Evolutionary conservation across 64 coral and sea anemone genomes (phyloP), one percentile per base, ranked within the genome.

Genomic region (Porites lutea): DNA sequence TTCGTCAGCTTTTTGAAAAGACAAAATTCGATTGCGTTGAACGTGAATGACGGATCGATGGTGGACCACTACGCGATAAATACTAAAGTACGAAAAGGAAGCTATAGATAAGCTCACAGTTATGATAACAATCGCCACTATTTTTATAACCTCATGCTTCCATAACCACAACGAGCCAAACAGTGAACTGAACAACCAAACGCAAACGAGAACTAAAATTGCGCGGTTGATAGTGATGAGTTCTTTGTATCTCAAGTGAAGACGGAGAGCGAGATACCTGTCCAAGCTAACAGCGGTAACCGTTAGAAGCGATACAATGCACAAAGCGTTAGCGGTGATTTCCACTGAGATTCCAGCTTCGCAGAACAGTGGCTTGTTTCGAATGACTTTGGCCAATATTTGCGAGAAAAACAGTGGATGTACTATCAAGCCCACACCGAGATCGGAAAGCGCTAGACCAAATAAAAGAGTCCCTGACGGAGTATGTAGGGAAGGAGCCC

Each of bases 161-260:
- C 86, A 88, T 15, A 88, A 49, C 86, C 68, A 74, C 22, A 63
- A 4, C 13, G 44, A 75, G 14, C 69, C 57, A 16, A 88, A 46
- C 3, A 14, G 8, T 7, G 14, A 44, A 18, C 69, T 60, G 52
- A 74, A 76, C 53, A 72, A 55, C 86, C 86, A 88, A 4, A 75
- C 46, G 12, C 86, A 15, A 13, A 87, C 48, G 3, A 74, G 23
- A 19, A 76, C 16, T 12, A 45, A 43, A 18, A 72, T 19, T 37
- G 54, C 48, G 19, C 84, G 84, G 14, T 72, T 72, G 51, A 75
- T n/a, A 2, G 69, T 88, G 20, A 75, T 46, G 6, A 88, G 52
- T 14, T 88, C 69, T 3, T 49, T 18, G 52, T 88, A 88, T 27
- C 86, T 75, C 15, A 88, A n/a, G 50, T 88, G 86, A 59, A 88